phyloP scores from a whole-genome alignment of 2,797 vertebrate species.

The Leucoraja ocellata region DNA sequence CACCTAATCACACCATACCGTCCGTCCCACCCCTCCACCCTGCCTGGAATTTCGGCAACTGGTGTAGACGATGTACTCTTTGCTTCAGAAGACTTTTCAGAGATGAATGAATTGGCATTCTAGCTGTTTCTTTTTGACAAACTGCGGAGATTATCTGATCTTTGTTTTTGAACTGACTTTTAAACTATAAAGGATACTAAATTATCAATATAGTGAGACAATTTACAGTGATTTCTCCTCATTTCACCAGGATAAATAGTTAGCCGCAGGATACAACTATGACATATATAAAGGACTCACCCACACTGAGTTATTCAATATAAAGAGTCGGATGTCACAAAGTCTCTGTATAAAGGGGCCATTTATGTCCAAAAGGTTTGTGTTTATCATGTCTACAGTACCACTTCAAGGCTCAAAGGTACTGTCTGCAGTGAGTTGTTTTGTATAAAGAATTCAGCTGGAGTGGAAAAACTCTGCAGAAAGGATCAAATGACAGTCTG shows the following conservation, averaged over 20 bases:
- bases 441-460: not conserved
- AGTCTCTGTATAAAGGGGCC: not conserved
- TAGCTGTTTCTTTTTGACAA: not conserved
- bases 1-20: not conserved
- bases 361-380: conserved; percentile 7
- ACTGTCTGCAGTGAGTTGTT: not conserved
- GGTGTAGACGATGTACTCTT: not conserved
- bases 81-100: not conserved
- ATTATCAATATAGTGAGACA: not conserved
- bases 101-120: not conserved
- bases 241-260: not conserved
- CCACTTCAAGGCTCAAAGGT: not conserved
- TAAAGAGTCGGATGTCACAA: not conserved
- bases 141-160: not conserved
- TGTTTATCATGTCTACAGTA: not conserved
- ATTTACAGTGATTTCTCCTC: not conserved
- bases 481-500: not conserved
- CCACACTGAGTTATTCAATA: not conserved
- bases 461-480: not conserved
- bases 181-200: not conserved
- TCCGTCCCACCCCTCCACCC: no score
- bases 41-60: not conserved
- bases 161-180: not conserved
- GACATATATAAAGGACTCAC: not conserved
- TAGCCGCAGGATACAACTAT: not conserved